Conservation (phyloP, 2,797 vertebrate species). For the Petrocephalus schoutedeni region DNA sequence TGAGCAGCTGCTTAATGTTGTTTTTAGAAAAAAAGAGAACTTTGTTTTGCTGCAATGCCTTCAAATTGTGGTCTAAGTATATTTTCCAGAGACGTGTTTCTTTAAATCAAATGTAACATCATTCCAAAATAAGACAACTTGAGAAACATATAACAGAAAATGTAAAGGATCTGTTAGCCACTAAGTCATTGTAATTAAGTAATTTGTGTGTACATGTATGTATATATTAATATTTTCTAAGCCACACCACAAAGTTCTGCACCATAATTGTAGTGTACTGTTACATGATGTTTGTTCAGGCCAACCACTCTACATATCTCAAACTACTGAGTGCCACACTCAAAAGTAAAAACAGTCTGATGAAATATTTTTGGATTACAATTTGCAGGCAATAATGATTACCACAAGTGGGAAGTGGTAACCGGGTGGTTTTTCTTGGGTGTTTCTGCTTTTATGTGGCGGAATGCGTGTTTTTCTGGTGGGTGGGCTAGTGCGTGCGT, state of each 20-base stretch:
- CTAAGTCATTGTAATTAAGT: not conserved
- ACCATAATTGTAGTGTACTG: not conserved
- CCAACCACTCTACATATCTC: not conserved
- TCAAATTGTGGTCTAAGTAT: not conserved
- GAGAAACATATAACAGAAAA: not conserved
- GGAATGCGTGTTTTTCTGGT: not conserved
- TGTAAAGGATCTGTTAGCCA: not conserved
- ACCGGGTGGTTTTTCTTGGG: not conserved
- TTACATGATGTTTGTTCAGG: not conserved
- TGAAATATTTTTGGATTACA: slow-evolving; percentile 1
- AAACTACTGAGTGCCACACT: not conserved
- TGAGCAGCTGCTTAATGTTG: not conserved
- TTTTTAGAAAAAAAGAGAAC: not conserved
- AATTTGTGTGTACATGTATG: not conserved
- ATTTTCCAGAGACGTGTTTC: not conserved
- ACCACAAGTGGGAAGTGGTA: not conserved
- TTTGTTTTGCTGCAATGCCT: not conserved
- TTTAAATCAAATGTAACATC: not conserved
- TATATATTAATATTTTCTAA: not conserved
- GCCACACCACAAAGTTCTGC: not conserved
- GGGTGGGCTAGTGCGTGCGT: not conserved
- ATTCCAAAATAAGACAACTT: not conserved
- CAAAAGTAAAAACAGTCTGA: slow-evolving; percentile 5
- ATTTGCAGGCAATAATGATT: slow-evolving; percentile 2
- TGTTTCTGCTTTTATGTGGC: slow-evolving; percentile 18